phyloP scores from a whole-genome alignment of 2,797 vertebrate genomes.

The Anas capensis region DNA sequence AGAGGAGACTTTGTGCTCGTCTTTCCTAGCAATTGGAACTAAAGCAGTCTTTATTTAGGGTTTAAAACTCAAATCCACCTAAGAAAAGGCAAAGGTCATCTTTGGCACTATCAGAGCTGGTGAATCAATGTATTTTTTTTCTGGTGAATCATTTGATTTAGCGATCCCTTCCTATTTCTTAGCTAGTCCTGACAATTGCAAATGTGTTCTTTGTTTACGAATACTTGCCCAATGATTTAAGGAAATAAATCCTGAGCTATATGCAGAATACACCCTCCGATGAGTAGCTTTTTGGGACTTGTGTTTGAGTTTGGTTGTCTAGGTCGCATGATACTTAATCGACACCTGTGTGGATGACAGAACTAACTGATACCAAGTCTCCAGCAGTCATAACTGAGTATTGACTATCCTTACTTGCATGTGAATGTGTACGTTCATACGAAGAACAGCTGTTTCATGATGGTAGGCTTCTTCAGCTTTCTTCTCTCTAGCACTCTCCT shows the following conservation, averaged over 20 bases:
- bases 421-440: not conserved
- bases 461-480: not conserved
- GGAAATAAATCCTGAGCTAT: not conserved
- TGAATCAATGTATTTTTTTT: not conserved
- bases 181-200: not conserved
- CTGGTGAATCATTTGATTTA: not conserved
- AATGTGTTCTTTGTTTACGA: not conserved
- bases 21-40: not conserved
- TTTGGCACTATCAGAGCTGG: not conserved
- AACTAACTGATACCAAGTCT: not conserved
- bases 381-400: not conserved
- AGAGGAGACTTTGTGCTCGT: not conserved
- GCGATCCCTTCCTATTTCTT: not conserved
- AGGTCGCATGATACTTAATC: not conserved
- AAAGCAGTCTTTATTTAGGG: not conserved
- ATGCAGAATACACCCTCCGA: not conserved
- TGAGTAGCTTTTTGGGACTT: not conserved
- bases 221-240: not conserved
- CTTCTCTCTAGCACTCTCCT: not conserved
- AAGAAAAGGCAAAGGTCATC: not conserved
- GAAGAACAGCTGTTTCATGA: not conserved
- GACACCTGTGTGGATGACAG: not conserved
- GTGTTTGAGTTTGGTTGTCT: not conserved
- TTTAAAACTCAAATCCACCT: conserved; percentile 2
- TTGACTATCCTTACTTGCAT: not conserved